Conservation (phyloP, 2,797 vertebrate genomes). For the Pangasius larnaudii region DNA sequence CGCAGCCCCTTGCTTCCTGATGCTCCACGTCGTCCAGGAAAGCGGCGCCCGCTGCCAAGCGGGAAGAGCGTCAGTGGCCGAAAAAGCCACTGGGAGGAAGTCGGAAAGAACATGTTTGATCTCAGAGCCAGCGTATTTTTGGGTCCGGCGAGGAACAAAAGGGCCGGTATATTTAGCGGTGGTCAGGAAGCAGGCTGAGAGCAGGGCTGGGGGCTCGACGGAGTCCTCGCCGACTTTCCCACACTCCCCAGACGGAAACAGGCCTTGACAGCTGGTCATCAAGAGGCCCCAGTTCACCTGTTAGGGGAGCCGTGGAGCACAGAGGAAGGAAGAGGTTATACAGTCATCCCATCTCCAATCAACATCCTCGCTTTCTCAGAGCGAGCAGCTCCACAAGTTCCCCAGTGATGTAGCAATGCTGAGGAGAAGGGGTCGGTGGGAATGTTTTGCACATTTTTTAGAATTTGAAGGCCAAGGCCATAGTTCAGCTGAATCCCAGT, state of each 20-base stretch:
- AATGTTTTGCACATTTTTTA: constrained; percentile 51
- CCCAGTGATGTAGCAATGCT: constrained; percentile 51
- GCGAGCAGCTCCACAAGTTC: constrained; percentile 36
- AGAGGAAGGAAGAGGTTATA: constrained; percentile 72
- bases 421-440: constrained; percentile 58
- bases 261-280: constrained; percentile 72
- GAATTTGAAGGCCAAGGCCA: constrained; percentile 21
- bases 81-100: constrained; percentile 62
- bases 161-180: constrained; percentile 70
- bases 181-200: constrained; percentile 72
- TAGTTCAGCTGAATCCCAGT: constrained; percentile 34
- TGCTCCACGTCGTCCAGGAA: constrained; percentile 57
- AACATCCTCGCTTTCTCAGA: constrained; percentile 50
- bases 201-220: constrained; percentile 59
- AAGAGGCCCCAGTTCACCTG: constrained; percentile 67
- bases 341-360: constrained; percentile 41
- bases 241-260: constrained; percentile 75
- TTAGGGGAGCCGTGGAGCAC: constrained; percentile 61
- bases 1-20: constrained; percentile 48
- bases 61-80: constrained; percentile 63
- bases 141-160: constrained; percentile 65
- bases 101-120: constrained; percentile 70
- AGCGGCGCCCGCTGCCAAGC: constrained; percentile 51
- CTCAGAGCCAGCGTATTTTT: constrained; percentile 67
- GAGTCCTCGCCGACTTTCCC: constrained; percentile 74